Conservation (phyloP, 1,140 invertebrate species). For the Brachionus manjavacas region DNA sequence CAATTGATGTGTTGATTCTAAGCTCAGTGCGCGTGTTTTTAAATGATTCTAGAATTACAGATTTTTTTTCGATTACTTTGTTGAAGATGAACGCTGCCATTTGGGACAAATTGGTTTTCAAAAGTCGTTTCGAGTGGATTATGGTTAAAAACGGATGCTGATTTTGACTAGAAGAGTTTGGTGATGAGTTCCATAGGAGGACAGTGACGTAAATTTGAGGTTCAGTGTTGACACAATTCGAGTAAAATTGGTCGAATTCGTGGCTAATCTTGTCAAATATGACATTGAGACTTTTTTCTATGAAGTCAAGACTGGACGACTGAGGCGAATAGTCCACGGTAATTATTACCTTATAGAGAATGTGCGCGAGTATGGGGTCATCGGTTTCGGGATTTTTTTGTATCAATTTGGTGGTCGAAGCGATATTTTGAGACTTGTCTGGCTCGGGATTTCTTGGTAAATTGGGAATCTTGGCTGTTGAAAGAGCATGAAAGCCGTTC, state of each 20-base stretch:
- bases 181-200: background rate
- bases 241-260: conserved; percentile 25
- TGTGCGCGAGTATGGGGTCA: background rate
- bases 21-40: background rate
- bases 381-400: background rate
- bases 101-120: conserved; percentile 16
- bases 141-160: conserved; percentile 8
- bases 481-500: background rate
- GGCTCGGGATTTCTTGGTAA: background rate
- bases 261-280: background rate
- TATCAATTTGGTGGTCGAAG: background rate
- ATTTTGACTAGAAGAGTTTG: background rate
- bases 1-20: background rate
- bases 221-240: background rate
- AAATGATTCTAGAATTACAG: background rate
- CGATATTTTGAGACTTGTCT: background rate
- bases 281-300: background rate
- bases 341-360: conserved; percentile 12
- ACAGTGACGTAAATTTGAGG: conserved; percentile 30
- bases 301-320: conserved; percentile 2
- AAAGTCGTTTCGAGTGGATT: conserved; percentile 5
- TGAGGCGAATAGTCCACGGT: conserved; percentile 36
- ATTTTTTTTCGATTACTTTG: conserved; percentile 14
- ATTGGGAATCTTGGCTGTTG: background rate
- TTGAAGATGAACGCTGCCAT: conserved; percentile 1